Conservation (phyloP, 2,113 vertebrate species). For the Blennius ocellaris region DNA sequence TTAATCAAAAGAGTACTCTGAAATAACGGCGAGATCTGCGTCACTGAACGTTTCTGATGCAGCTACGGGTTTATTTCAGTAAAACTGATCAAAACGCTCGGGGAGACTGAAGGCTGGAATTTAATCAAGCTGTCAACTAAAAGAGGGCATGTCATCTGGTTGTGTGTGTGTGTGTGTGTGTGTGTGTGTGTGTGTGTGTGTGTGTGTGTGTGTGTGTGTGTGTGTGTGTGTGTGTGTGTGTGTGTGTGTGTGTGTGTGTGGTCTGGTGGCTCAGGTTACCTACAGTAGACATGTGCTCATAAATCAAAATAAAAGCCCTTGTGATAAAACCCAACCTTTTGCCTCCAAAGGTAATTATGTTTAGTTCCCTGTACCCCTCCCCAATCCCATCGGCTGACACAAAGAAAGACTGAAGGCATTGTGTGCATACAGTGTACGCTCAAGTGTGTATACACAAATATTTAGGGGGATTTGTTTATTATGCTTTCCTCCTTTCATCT, state of each 20-base stretch:
- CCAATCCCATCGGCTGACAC: not conserved
- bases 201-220: not conserved
- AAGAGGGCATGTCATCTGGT: conserved; percentile 19
- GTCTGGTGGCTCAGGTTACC: conserved; percentile 15
- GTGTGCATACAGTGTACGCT: not conserved
- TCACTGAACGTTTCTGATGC: not conserved
- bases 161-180: conserved; percentile 7
- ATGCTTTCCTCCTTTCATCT: conserved; percentile 35
- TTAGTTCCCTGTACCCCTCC: not conserved
- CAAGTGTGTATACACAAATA: not conserved
- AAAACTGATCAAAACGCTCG: not conserved
- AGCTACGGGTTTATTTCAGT: not conserved
- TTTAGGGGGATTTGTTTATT: conserved; percentile 21
- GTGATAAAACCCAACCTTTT: conserved; percentile 32
- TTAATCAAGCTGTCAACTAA: conserved; percentile 19
- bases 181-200: too few species aligned
- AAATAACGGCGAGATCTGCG: not conserved
- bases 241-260: conserved; percentile 3
- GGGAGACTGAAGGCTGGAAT: not conserved
- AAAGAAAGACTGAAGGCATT: conserved; percentile 3
- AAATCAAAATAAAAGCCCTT: conserved; percentile 49
- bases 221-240: conserved; percentile 6
- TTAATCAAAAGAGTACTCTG: not conserved
- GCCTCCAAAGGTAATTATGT: conserved; percentile 25
- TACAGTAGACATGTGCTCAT: conserved; percentile 15